Evolutionary conservation across 37 sponge, comb jelly and placozoan species (phyloP), one percentile per base, ranked within the genome.

Genomic region (Chondrilla cf. caribensis): DNA sequence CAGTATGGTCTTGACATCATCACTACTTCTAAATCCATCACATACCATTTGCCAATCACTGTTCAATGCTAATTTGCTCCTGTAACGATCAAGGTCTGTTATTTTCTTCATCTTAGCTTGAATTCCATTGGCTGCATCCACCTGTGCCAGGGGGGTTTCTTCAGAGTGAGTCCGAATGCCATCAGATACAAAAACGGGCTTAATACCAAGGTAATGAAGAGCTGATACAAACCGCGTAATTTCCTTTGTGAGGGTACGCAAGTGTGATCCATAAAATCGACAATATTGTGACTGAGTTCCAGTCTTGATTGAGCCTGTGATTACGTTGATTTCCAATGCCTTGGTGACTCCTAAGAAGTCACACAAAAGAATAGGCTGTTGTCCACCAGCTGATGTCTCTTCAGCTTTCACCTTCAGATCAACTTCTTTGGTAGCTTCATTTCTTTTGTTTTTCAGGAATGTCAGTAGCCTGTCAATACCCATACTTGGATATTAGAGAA

Each of bases 131-230:
- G 54, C 44, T 39, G 28, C 58, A 6, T 76, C 82, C 5, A 68
- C 70, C 7, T 4, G 25, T 62, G 6, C 6, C 6, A 6, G 29
- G 6, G 41, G 76, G 0, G n/a, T 8, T 36, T 3, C 7, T 11
- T 47, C 11, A 47, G 6, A 47, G 11, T 47, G 51, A 43, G 43
- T 40, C 9, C 24, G 24, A 18, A 84, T 44, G 6, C 58, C 65
- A 38, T 77, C 85, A 21, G 83, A 14, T 40, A 89, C 86, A 39
- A 93, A 89, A 18, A 93, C 73, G 15, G 85, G 87, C 37, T 82
- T 82, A 18, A 89, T 32, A 2, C 73, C 57, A 33, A 85, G 7
- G 4, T 37, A 44, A 17, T 54, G 36, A 35, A 93, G 79, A 11
- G 79, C 70, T 26, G 68, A 14, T 17, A 93, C 86, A 42, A 92